Base-by-base conservation (phyloP, 2,888 invertebrate genomes). In the Panzeria rudis region DNA sequence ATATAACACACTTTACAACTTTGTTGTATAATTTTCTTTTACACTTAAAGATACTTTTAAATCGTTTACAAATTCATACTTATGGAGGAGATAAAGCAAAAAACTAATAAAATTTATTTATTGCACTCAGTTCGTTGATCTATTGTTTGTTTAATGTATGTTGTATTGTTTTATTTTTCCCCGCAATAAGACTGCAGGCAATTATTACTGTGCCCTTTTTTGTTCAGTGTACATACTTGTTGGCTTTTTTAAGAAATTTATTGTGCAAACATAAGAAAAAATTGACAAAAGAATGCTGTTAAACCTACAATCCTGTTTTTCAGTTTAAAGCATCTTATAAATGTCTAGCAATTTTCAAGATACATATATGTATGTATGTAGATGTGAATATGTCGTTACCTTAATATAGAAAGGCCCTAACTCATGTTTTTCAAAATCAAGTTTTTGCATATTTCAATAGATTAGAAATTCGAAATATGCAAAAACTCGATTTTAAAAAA, bases 261-360 rank as follows among this genome's bases (percentile, higher is more conserved):
- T 77, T 38, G 20, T 54, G 20, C 35, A 79, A 72, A 35, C 50
- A 9, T 56, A 56, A 71, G 15, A 44, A 23, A 66, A 25, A 64
- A 29, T 62, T 38, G 50, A 73, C 52, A 66, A 64, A 81, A 84
- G 81, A 84, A 80, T 73, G 64, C 59, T 64, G 73, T 61, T 20
- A 61, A 80, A 66, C 77, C 77, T 29, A 77, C 80, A 84, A 80
- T 76, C 80, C 84, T 84, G 76, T 84, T 81, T 81, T 35, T 41
- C 20, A 35, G 59, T 25, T 38, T 76, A 17, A 47, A 41, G 66
- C 13, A 47, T 68, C 44, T 76, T 32, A 56, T 35, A 38, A 9
- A 62, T 56, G 35, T 47, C 59, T 35, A 47, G 47, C 47, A 47
- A 32, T 56, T 41, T 47, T 38, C 4, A 47, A 59, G 59, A 15